Evolutionary conservation across 1,140 invertebrate species (phyloP).

Genomic region (Medauroidea extradentata): DNA sequence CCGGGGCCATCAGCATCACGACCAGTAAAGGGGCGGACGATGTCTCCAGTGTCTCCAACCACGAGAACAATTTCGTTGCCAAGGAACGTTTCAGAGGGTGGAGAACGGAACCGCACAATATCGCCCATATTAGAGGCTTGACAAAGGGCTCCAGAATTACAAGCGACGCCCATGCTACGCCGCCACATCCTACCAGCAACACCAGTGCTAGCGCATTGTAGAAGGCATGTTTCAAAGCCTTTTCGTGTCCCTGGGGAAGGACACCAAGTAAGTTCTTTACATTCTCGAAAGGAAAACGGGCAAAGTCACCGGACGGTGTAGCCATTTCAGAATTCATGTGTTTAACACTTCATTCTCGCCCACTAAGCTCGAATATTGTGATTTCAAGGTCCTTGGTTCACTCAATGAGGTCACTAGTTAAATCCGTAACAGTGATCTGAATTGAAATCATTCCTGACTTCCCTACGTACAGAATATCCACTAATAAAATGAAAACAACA

Average conservation of each 20-base stretch:
- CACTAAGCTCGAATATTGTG: too few species aligned
- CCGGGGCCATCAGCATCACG: conserved; percentile 67
- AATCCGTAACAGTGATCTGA: too few species aligned
- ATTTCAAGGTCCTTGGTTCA: too few species aligned
- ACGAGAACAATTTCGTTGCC: conserved; percentile 61
- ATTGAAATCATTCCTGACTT: too few species aligned
- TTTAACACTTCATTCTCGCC: neutral
- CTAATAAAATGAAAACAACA: too few species aligned
- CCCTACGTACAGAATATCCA: too few species aligned
- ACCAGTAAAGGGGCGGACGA: conserved; percentile 58
- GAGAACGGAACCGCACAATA: conserved; percentile 84
- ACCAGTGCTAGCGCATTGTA: conserved; percentile 79
- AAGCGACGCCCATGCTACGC: conserved; percentile 73
- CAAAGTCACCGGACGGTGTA: conserved; percentile 6
- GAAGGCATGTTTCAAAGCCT: conserved; percentile 80
- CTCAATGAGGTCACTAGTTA: too few species aligned
- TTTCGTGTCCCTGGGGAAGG: conserved; percentile 58
- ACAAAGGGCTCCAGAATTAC: conserved; percentile 86
- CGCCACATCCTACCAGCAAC: conserved; percentile 58
- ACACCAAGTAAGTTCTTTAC: conserved; percentile 29
- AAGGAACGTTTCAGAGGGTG: conserved; percentile 82
- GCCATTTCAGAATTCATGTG: neutral
- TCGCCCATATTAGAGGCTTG: conserved; percentile 88
- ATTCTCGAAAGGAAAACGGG: conserved; percentile 24
- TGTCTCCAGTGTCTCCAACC: conserved; percentile 61